Percentiles rank a stretch among this genome's conserved stretches.
Evolutionary conservation across 2,888 invertebrate species (phyloP).

Genomic region (Muscina levida): DNA sequence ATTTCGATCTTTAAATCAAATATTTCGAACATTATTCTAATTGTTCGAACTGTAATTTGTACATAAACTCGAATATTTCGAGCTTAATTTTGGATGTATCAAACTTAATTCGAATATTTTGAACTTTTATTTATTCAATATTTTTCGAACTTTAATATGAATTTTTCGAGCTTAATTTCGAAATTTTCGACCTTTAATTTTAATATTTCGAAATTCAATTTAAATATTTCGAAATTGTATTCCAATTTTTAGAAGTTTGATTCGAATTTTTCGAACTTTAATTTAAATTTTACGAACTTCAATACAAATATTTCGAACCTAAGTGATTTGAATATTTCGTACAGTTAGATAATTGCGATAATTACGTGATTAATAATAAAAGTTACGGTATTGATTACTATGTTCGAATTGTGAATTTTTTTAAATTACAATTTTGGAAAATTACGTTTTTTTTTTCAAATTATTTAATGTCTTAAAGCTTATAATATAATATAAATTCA

Average conservation of each 20-base stretch:
- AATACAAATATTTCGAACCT: not conserved
- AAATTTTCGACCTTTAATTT: not conserved
- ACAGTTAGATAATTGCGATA: too few species aligned
- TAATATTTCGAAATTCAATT: conserved; percentile 40
- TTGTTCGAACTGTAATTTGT: not conserved
- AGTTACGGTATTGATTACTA: too few species aligned
- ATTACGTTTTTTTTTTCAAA: not conserved
- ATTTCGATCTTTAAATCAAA: too few species aligned
- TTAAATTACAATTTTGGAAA: not conserved
- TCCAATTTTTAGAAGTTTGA: not conserved
- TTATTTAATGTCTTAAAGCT: too few species aligned
- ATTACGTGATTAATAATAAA: too few species aligned
- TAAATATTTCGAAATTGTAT: not conserved
- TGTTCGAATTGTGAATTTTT: too few species aligned
- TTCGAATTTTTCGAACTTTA: not conserved
- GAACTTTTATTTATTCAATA: too few species aligned
- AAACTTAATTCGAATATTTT: too few species aligned
- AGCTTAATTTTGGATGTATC: conserved; percentile 1
- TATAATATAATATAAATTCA: not conserved
- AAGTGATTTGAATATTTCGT: not conserved
- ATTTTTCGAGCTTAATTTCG: conserved; percentile 19
- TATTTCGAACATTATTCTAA: not conserved
- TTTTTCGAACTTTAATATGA: too few species aligned
- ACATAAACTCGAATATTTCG: not conserved
- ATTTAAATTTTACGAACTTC: not conserved